Conservation (phyloP, 2,797 vertebrate genomes). For the Characodon lateralis region DNA sequence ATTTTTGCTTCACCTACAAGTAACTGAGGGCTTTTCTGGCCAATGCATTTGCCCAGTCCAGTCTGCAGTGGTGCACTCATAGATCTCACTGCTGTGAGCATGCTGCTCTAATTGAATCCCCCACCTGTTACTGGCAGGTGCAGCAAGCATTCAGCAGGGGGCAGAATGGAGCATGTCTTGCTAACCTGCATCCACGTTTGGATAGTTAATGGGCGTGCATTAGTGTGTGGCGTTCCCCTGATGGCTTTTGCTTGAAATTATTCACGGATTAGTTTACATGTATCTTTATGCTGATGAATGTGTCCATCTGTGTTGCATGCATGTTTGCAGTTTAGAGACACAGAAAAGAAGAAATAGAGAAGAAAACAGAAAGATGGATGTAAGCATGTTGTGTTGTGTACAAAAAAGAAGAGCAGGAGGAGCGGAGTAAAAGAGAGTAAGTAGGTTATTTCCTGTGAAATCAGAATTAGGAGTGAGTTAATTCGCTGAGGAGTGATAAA, state of each 20-base stretch:
- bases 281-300: constrained; percentile 31
- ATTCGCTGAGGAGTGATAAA: constrained; percentile 73
- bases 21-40: constrained; percentile 51
- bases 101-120: constrained; percentile 84
- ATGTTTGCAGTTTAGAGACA: constrained; percentile 56
- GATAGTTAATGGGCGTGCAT: constrained; percentile 65
- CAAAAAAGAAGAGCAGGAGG: constrained; percentile 66
- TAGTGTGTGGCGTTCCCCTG: constrained; percentile 48
- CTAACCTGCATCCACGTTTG: constrained; percentile 53
- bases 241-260: constrained; percentile 49
- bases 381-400: constrained; percentile 69
- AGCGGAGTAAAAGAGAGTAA: constrained; percentile 71
- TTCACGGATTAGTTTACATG: constrained; percentile 44
- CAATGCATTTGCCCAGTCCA: constrained; percentile 53
- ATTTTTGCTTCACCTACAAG: constrained; percentile 27
- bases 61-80: constrained; percentile 64
- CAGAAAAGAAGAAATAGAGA: constrained; percentile 61
- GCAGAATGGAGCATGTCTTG: constrained; percentile 72
- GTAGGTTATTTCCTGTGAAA: constrained; percentile 86
- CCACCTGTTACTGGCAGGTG: constrained; percentile 84
- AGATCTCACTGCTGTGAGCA: constrained; percentile 73
- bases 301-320: constrained; percentile 43
- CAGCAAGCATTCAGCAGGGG: constrained; percentile 76
- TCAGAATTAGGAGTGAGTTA: constrained; percentile 85
- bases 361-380: constrained; percentile 54